phyloP scores from a whole-genome alignment of 2,797 vertebrate genomes.

The Sarcophilus harrisii region DNA sequence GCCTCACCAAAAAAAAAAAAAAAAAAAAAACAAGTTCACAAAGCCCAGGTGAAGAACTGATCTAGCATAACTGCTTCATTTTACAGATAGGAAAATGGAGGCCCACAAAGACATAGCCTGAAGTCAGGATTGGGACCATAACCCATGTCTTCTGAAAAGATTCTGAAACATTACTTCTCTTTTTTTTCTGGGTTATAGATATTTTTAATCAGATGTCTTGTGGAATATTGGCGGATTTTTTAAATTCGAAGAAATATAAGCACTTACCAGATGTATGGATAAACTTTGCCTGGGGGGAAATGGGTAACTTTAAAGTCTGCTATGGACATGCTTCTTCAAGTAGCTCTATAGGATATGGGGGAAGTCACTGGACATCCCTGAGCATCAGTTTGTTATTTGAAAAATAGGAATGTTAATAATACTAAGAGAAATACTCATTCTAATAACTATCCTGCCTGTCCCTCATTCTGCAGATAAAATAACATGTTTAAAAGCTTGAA shows the following conservation, averaged over 20 bases:
- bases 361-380: neutral
- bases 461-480: constrained; percentile 20
- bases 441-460: neutral
- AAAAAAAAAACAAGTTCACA: neutral
- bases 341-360: neutral
- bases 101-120: neutral
- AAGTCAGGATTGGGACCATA: neutral
- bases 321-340: neutral
- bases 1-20: too few relatives aligned
- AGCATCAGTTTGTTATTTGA: neutral
- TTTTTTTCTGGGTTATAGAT: neutral
- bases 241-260: neutral
- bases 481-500: neutral
- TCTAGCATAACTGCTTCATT: neutral
- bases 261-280: neutral
- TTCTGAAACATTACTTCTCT: neutral
- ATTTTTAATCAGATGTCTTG: neutral
- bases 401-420: neutral
- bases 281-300: neutral
- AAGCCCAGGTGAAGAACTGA: neutral
- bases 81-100: neutral
- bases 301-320: neutral
- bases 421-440: neutral
- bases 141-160: neutral
- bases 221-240: neutral